phyloP scores from a whole-genome alignment of 2,113 vertebrate genomes.

The Proteles cristata region DNA sequence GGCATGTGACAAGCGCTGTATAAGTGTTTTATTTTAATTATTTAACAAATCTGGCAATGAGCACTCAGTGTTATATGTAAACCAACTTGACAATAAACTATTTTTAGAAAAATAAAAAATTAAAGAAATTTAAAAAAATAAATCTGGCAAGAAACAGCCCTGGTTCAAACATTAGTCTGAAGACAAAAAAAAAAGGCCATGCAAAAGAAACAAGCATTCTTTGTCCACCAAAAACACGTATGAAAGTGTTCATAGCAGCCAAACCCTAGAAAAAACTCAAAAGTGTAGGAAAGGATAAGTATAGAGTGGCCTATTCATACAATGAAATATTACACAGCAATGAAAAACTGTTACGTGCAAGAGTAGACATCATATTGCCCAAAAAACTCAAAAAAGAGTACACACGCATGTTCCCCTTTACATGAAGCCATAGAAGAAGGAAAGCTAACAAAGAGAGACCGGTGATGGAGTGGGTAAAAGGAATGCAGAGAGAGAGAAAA shows the following conservation, averaged over 20 bases:
- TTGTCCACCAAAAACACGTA: not conserved
- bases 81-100: too few species aligned
- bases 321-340: not conserved
- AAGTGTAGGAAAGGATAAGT: not conserved
- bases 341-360: not conserved
- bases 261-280: not conserved
- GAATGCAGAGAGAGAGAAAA: too few species aligned
- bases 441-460: not conserved
- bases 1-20: not conserved
- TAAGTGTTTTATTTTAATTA: not conserved
- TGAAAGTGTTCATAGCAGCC: not conserved
- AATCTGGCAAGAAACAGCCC: not conserved
- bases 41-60: not conserved
- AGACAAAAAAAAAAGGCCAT: not conserved
- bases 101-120: too few species aligned
- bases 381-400: not conserved
- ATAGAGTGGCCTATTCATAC: too few species aligned
- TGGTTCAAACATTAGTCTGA: not conserved
- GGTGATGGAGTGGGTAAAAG: not conserved
- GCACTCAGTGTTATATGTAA: too few species aligned
- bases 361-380: not conserved
- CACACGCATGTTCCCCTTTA: not conserved
- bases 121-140: not conserved
- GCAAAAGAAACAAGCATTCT: not conserved
- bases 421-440: not conserved